phyloP scores from a whole-genome alignment of 1,140 invertebrate species.

The Scaptomyza hsui region DNA sequence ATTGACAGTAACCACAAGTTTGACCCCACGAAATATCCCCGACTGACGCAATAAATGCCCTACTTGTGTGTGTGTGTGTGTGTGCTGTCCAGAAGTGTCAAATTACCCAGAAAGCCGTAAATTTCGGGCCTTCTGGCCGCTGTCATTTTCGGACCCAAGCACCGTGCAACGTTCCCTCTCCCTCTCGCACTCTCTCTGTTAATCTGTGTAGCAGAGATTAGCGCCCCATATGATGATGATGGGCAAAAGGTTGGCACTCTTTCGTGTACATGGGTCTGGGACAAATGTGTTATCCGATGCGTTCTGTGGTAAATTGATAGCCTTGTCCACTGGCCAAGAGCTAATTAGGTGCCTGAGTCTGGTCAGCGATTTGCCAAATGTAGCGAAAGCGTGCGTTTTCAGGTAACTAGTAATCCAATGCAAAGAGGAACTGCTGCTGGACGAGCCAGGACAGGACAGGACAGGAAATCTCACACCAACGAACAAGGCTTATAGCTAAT shows the following conservation, averaged over 20 bases:
- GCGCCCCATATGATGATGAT: constrained; percentile 63
- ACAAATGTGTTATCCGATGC: constrained; percentile 70
- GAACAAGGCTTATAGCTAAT: constrained; percentile 6
- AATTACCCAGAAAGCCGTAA: constrained; percentile 80
- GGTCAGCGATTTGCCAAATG: constrained; percentile 39
- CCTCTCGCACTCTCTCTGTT: constrained; percentile 64
- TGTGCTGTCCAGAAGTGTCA: constrained; percentile 68
- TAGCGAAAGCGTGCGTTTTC: constrained; percentile 23
- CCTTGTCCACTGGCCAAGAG: constrained; percentile 63
- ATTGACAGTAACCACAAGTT: constrained; percentile 67
- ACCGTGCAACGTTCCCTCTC: constrained; percentile 10
- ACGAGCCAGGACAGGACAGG: too few species aligned
- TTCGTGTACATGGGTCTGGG: constrained; percentile 1
- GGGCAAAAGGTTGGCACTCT: constrained; percentile 59
- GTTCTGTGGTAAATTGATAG: constrained; percentile 70
- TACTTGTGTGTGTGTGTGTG: neutral
- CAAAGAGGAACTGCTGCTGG: constrained; percentile 52
- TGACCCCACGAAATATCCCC: constrained; percentile 19
- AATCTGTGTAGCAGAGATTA: constrained; percentile 77
- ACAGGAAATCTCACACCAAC: constrained; percentile 65
- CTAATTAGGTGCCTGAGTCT: constrained; percentile 63
- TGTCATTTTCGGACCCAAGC: constrained; percentile 60
- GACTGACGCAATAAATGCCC: neutral
- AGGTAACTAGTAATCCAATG: constrained; percentile 60
- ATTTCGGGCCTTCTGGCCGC: constrained; percentile 72